Base-by-base conservation (phyloP, 2,113 vertebrate species). In the Arenaria interpres region DNA sequence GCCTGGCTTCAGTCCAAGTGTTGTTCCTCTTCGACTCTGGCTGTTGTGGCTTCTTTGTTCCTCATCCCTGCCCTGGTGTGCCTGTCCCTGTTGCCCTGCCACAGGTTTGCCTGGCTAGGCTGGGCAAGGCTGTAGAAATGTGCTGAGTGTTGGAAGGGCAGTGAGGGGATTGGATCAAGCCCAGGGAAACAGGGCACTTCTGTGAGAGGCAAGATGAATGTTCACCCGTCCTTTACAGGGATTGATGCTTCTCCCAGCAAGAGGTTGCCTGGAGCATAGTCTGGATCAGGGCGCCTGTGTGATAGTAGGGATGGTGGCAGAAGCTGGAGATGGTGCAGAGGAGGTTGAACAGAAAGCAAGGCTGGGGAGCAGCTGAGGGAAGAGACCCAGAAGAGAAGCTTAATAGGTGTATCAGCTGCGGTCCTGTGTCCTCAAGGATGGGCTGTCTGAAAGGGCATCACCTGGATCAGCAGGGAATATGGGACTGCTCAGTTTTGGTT, bases 301-400 rank as follows among this genome's bases (percentile, higher is more conserved):
- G 24, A 35, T 32, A 43, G 37, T 48, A 91, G 56, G 54, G 37
- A 5, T 74, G 74, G 46, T 71, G 48, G 23, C 46, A 95, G 88
- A 68, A 96, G 93, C 46, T 97, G 88, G 59, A 91, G 33, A 25
- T 69, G 88, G 75, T 82, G 50, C 18, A 66, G 59, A 71, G 56
- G 43, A 89, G 71, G 62, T 89, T 95, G 83, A 75, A 54, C 18
- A 80, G 57, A 72, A 83, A 21, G 39, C 11, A 10, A 92, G 62
- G 85, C 83, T 50, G 64, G 14, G 17, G 9, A 88, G 59, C 80
- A 81, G 32, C 73, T 59, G 64, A 62, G 37, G n/a, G 17, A 48
- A 62, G 51, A 89, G 92, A 93, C 86, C 51, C 27, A 33, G 41
- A 43, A 19, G 50, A 76, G n/a, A 28, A 14, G 17, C 43, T 78